Percentiles rank a stretch among this genome's conserved stretches.
These are phyloP conservation scores for Drosophila nigromelanica DNA, from an alignment of 1,140 invertebrate genomes.

Conservation along the genomic window DNA sequence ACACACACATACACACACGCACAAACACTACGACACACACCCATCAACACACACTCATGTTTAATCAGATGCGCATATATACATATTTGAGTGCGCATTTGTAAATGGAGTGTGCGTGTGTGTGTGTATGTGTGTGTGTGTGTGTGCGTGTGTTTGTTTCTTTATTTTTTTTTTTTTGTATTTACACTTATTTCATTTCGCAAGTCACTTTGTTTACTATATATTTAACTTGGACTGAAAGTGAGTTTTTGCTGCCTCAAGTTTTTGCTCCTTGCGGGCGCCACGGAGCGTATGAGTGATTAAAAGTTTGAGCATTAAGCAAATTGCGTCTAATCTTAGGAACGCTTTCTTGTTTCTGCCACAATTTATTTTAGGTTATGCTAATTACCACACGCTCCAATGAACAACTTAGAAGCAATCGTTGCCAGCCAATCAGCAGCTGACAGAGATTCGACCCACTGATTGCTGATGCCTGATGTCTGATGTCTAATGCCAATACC, in stretches of 20 bases:
- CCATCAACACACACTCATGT: constrained; percentile 57
- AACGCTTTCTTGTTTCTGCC: constrained; percentile 4
- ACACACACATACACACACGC: constrained; percentile 28
- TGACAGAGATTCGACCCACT: constrained; percentile 5
- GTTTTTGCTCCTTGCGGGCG: constrained; percentile 47
- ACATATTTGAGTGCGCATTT: constrained; percentile 74
- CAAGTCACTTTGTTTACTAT: constrained; percentile 69
- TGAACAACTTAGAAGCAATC: constrained; percentile 55
- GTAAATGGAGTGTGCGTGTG: constrained; percentile 6
- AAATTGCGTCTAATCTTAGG: constrained; percentile 65
- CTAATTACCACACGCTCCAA: constrained; percentile 77
- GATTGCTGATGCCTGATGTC: constrained; percentile 3
- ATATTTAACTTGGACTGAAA: constrained; percentile 20
- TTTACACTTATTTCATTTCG: constrained; percentile 77
- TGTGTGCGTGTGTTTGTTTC: constrained; percentile 19
- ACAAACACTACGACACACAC: constrained; percentile 18
- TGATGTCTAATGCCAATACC: not conserved
- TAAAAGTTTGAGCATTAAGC: constrained; percentile 78
- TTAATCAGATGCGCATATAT: constrained; percentile 80
- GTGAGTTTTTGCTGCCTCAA: constrained; percentile 22
- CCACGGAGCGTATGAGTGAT: constrained; percentile 77
- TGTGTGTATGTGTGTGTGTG: constrained; percentile 9
- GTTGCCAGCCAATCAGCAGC: constrained; percentile 48
- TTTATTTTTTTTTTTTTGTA: constrained; percentile 41
- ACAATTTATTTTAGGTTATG: constrained; percentile 55